A percentile compares a stretch with the other conserved stretches of the same genome.
These are phyloP conservation scores for Nebria brevicollis DNA, from an alignment of 2,888 invertebrate genomes.

Conservation along the genomic window DNA sequence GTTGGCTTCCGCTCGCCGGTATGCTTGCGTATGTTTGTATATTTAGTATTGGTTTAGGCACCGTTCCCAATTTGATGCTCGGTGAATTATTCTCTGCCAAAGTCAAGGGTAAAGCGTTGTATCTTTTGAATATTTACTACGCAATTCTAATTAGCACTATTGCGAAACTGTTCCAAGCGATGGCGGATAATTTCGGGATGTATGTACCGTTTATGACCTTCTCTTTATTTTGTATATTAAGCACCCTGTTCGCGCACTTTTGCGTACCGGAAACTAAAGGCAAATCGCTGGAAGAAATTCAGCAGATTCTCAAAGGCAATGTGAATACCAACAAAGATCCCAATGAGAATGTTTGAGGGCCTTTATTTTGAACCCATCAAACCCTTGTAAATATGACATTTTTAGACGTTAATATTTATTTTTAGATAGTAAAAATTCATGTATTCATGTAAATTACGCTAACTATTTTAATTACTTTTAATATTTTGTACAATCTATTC, in stretches of 20 bases:
- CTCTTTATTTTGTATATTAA: conserved; percentile 49
- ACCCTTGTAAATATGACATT: conserved; percentile 21
- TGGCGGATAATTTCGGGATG: conserved; percentile 53
- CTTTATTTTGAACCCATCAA: not conserved
- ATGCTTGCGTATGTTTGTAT: conserved; percentile 54
- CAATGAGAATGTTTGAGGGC: conserved; percentile 35
- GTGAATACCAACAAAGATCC: conserved; percentile 35
- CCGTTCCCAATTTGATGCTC: conserved; percentile 56
- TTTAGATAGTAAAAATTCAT: not conserved
- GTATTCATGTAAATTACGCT: not conserved
- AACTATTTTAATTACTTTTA: not conserved
- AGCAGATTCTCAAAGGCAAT: conserved; percentile 54
- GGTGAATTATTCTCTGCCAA: conserved; percentile 56
- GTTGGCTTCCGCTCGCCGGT: conserved; percentile 57
- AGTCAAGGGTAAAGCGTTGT: conserved; percentile 56
- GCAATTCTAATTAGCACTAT: conserved; percentile 51
- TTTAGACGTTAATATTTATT: conserved; percentile 11
- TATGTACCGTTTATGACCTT: conserved; percentile 56
- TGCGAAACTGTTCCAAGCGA: conserved; percentile 55
- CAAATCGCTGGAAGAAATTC: conserved; percentile 58
- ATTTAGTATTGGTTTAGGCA: conserved; percentile 53
- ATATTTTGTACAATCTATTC: not conserved
- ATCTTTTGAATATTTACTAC: conserved; percentile 53
- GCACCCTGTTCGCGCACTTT: conserved; percentile 52
- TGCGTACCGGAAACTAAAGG: conserved; percentile 58